These are phyloP conservation scores for Lasioglossum pauxillum DNA, from an alignment of 2,888 invertebrate species.

Conservation along the genomic window DNA sequence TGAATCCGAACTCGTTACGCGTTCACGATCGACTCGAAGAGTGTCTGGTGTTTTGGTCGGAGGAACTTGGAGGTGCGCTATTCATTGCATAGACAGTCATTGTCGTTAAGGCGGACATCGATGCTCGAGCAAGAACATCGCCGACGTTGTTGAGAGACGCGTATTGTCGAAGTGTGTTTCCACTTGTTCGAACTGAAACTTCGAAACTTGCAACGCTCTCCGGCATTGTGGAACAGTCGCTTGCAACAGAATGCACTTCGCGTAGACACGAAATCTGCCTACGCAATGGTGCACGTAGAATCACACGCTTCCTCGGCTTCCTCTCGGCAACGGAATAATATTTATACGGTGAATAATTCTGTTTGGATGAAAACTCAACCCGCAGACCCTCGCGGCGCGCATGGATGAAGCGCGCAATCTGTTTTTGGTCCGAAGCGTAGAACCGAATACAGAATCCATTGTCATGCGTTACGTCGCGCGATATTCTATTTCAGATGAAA, in stretches of 20 bases:
- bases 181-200: conserved; percentile 57
- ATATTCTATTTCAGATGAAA: not conserved
- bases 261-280: conserved; percentile 12
- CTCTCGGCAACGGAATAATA: not conserved
- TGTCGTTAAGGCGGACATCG: conserved; percentile 49
- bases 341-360: conserved; percentile 1
- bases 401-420: not conserved
- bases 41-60: conserved; percentile 2
- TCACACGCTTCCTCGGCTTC: conserved; percentile 6
- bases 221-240: conserved; percentile 3
- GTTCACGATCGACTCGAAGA: not conserved
- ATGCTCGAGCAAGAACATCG: conserved; percentile 39
- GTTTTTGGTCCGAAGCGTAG: not conserved
- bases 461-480: not conserved
- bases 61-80: conserved; percentile 19
- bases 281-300: not conserved
- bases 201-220: conserved; percentile 39
- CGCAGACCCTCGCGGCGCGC: not conserved
- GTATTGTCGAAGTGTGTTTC: conserved; percentile 47
- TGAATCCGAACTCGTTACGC: not conserved
- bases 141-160: conserved; percentile 6
- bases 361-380: not conserved
- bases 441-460: not conserved
- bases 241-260: conserved; percentile 26
- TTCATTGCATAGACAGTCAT: conserved; percentile 28